Evolutionary conservation across 37 sponge, comb jelly and placozoan species (phyloP).

Genomic region (Aplysina aerophoba): DNA sequence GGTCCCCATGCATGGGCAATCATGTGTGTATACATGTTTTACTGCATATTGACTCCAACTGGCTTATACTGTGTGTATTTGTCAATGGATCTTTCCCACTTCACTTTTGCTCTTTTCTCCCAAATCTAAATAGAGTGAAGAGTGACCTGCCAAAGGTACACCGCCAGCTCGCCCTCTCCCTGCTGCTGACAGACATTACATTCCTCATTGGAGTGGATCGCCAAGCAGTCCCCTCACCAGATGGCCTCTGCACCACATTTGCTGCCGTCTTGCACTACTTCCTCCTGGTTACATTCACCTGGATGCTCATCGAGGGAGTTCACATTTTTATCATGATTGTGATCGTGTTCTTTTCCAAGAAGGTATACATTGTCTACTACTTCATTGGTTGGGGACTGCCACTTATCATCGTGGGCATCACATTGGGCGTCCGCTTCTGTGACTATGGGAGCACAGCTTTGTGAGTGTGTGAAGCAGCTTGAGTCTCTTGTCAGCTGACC

Average conservation of each 20-base stretch:
- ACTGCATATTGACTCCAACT: too few relatives aligned
- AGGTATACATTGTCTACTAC: slow-evolving; percentile 52
- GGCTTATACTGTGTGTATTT: not conserved
- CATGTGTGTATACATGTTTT: too few relatives aligned
- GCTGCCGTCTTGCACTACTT: slow-evolving; percentile 76
- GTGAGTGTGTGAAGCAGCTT: too few relatives aligned
- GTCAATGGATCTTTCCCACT: not conserved
- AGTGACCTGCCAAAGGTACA: slow-evolving; percentile 60
- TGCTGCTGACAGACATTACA: slow-evolving; percentile 65
- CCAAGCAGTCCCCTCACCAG: slow-evolving; percentile 58
- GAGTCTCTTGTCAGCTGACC: too few relatives aligned
- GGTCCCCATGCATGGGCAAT: too few relatives aligned
- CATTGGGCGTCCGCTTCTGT: slow-evolving; percentile 68
- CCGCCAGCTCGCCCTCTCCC: slow-evolving; percentile 70
- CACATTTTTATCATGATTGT: slow-evolving; percentile 68
- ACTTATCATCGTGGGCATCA: slow-evolving; percentile 60
- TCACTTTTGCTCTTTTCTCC: not conserved
- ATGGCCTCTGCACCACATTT: slow-evolving; percentile 53
- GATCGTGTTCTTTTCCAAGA: slow-evolving; percentile 60
- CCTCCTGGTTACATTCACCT: slow-evolving; percentile 72
- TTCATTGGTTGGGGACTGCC: slow-evolving; percentile 66
- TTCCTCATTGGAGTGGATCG: slow-evolving; percentile 84
- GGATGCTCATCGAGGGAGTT: slow-evolving; percentile 78
- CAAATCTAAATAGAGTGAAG: slow-evolving; percentile 15
- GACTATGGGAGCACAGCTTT: slow-evolving; percentile 69